These are phyloP conservation scores for Yponomeuta cagnagella DNA, from an alignment of 2,888 invertebrate genomes.

Conservation along the genomic window DNA sequence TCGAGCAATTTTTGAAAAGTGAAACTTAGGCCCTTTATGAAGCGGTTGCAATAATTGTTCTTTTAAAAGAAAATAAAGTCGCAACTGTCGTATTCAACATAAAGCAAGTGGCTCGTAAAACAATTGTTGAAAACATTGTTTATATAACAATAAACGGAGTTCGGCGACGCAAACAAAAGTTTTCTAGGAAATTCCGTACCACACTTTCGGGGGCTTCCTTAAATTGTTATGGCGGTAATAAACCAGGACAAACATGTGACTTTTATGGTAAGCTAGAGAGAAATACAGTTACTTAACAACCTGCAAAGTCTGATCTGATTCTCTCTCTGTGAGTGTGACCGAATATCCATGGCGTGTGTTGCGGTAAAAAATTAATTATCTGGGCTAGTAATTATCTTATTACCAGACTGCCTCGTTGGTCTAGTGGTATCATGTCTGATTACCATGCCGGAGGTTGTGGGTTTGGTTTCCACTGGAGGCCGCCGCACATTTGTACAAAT, in stretches of 20 bases:
- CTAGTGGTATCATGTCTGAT: no score
- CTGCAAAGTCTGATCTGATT: neutral
- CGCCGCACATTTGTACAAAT: no score
- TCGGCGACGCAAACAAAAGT: slow-evolving; percentile 63
- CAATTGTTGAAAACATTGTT: slow-evolving; percentile 70
- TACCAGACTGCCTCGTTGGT: no score
- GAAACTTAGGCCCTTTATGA: slow-evolving; percentile 10
- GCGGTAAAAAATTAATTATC: no score
- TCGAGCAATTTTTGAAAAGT: slow-evolving; percentile 1
- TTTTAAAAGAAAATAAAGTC: slow-evolving; percentile 11
- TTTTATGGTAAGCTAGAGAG: slow-evolving; percentile 50
- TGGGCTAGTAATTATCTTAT: no score
- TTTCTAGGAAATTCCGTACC: slow-evolving; percentile 61
- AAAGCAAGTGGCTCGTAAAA: slow-evolving; percentile 69
- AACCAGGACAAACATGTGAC: slow-evolving; percentile 66
- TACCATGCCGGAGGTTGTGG: no score
- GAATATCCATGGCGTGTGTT: no score
- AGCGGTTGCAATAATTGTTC: slow-evolving; percentile 1
- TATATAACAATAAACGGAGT: slow-evolving; percentile 66
- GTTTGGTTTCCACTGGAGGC: no score
- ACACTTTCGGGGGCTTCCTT: slow-evolving; percentile 68
- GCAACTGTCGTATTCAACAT: slow-evolving; percentile 31
- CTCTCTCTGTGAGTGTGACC: no score
- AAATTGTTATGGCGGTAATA: slow-evolving; percentile 73
- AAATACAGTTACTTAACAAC: slow-evolving; percentile 11